A percentile compares a stretch with the other conserved stretches of the same genome.
phyloP scores from a whole-genome alignment of 2,113 vertebrate genomes.

The Pelodiscus sinensis region DNA sequence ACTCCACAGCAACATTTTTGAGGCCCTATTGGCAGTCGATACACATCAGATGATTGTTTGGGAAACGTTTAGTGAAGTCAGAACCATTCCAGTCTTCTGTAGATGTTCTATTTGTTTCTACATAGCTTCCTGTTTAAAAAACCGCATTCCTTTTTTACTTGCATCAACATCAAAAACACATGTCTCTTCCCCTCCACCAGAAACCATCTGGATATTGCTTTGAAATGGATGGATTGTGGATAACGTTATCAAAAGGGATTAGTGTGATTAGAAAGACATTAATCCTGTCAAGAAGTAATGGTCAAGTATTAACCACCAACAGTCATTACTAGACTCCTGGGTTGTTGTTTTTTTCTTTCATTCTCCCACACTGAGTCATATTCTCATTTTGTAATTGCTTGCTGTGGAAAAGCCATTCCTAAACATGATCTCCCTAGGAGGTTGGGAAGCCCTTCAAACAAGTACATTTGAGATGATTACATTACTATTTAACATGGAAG shows the following conservation, averaged over 20 bases:
- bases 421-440: slow-evolving; percentile 41
- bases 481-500: slow-evolving; percentile 26
- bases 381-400: slow-evolving; percentile 73
- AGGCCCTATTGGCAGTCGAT: slow-evolving; percentile 9
- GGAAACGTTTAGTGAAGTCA: slow-evolving; percentile 18
- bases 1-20: neutral
- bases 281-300: slow-evolving; percentile 75
- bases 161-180: slow-evolving; percentile 44
- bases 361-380: neutral
- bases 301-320: slow-evolving; percentile 74
- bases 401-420: slow-evolving; percentile 30
- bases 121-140: slow-evolving; percentile 1
- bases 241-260: slow-evolving; percentile 79
- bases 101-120: neutral
- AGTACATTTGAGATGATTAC: slow-evolving; percentile 65
- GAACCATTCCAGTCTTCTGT: neutral
- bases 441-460: slow-evolving; percentile 46
- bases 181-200: slow-evolving; percentile 58
- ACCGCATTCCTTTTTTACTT: neutral
- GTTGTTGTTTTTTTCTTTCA: slow-evolving; percentile 67
- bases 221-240: slow-evolving; percentile 75
- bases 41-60: neutral
- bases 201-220: slow-evolving; percentile 75
- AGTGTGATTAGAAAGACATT: slow-evolving; percentile 75
- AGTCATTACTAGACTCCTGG: slow-evolving; percentile 65